Percentiles rank a stretch among this genome's conserved stretches.
Conservation (phyloP, 2,888 invertebrate species). For the Dugesia japonica region DNA sequence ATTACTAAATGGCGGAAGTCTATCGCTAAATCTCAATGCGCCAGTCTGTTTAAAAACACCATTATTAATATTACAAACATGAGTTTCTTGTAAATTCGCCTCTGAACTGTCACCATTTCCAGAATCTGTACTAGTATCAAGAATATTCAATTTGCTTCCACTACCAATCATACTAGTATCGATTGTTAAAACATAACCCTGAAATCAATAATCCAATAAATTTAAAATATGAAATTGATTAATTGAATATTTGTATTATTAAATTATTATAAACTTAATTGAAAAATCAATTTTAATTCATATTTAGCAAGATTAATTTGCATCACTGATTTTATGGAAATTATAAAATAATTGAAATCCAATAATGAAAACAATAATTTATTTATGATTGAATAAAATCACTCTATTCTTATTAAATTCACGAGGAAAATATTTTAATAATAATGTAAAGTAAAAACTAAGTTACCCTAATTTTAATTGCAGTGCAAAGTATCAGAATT, state of each 20-base stretch:
- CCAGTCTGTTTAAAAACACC: neutral
- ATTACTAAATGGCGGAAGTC: neutral
- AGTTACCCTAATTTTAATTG: too few species aligned
- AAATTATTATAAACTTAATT: neutral
- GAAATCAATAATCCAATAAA: neutral
- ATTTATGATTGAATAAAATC: too few species aligned
- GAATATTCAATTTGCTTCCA: neutral
- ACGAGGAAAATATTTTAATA: too few species aligned
- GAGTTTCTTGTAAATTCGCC: neutral
- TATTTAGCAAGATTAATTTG: neutral
- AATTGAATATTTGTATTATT: neutral
- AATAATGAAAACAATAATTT: neutral
- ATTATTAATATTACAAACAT: neutral
- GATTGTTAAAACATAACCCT: constrained; percentile 7
- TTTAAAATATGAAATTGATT: neutral
- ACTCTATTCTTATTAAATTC: too few species aligned
- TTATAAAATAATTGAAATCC: neutral
- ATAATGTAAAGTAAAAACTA: too few species aligned
- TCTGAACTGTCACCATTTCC: constrained; percentile 12
- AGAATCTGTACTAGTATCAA: neutral
- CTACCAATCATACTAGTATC: neutral
- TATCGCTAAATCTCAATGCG: neutral
- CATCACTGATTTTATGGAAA: neutral
- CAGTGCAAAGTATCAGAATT: too few species aligned
- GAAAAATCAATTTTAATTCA: neutral